Percentiles rank a stretch among this genome's conserved stretches.
Conservation (phyloP, 2,797 vertebrate species). For the Leuciscus waleckii region DNA sequence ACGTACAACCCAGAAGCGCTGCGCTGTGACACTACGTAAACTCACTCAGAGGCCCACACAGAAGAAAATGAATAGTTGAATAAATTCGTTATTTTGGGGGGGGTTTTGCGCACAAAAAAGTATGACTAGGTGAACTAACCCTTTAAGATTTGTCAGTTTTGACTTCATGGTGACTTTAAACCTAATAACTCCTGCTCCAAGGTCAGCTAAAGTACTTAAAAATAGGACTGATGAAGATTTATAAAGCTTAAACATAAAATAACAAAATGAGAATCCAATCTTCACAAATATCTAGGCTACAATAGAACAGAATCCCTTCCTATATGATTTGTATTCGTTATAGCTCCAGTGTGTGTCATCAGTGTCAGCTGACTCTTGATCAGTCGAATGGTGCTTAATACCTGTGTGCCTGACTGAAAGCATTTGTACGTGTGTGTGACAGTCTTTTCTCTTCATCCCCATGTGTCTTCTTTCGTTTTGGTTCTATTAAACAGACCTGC, state of each 20-base stretch:
- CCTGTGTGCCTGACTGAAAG: slow-evolving; percentile 42
- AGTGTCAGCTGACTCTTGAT: slow-evolving; percentile 31
- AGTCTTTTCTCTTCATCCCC: not conserved
- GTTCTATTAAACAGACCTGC: not conserved
- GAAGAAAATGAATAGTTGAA: too few relatives aligned
- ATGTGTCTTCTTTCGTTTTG: not conserved
- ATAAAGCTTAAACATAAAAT: not conserved
- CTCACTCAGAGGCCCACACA: too few relatives aligned
- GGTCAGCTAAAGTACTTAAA: not conserved
- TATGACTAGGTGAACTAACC: too few relatives aligned
- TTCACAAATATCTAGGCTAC: slow-evolving; percentile 22
- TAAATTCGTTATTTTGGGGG: too few relatives aligned
- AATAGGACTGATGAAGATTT: not conserved
- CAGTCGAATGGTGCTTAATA: slow-evolving; percentile 46
- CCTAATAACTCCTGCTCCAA: not conserved
- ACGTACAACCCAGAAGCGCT: too few relatives aligned
- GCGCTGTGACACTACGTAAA: too few relatives aligned
- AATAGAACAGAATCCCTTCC: not conserved
- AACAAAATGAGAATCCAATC: not conserved
- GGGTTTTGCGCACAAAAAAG: too few relatives aligned
- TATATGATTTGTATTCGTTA: not conserved
- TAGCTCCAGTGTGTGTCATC: slow-evolving; percentile 30
- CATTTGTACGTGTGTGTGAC: slow-evolving; percentile 7
- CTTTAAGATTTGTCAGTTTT: not conserved
- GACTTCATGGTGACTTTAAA: not conserved